Conservation (phyloP, 1,140 invertebrate genomes). For the Chlorops oryzae region DNA sequence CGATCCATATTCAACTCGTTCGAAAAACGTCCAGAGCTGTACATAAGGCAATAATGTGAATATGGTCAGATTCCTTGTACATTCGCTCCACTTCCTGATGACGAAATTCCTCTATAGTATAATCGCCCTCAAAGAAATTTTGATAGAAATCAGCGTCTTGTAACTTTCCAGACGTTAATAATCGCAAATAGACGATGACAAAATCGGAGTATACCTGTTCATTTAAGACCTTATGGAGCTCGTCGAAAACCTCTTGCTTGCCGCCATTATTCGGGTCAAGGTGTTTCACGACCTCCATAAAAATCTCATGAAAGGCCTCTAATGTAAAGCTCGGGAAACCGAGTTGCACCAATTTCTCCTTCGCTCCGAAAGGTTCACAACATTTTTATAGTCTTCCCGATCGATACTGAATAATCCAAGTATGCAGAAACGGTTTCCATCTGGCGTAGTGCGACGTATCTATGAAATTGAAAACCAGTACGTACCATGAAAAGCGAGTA, state of each 20-base stretch:
- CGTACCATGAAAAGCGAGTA: no score
- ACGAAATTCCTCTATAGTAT: conserved; percentile 68
- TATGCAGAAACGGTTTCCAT: conserved; percentile 98
- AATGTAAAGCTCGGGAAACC: conserved; percentile 94
- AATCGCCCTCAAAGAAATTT: conserved; percentile 92
- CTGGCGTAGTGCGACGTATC: conserved; percentile 72
- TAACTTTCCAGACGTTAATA: conserved; percentile 89
- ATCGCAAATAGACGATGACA: conserved; percentile 89
- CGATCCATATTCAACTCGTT: conserved; percentile 93
- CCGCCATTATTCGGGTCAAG: conserved; percentile 55
- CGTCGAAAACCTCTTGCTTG: conserved; percentile 51
- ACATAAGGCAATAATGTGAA: conserved; percentile 94
- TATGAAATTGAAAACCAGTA: no score
- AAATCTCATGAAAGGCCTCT: conserved; percentile 97
- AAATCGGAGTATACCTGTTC: conserved; percentile 90
- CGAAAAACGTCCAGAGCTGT: conserved; percentile 78
- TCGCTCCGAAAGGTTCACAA: conserved; percentile 76
- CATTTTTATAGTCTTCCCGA: conserved; percentile 78
- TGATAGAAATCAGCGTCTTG: conserved; percentile 91
- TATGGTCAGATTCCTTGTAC: conserved; percentile 97
- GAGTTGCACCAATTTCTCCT: conserved; percentile 77
- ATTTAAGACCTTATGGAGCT: conserved; percentile 74
- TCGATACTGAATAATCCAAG: conserved; percentile 78
- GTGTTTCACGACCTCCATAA: conserved; percentile 87
- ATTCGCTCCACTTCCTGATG: conserved; percentile 92